Evolutionary conservation across 1,140 invertebrate species (phyloP), one percentile per base, ranked within the genome.

Genomic region (Drosophila seguyi): DNA sequence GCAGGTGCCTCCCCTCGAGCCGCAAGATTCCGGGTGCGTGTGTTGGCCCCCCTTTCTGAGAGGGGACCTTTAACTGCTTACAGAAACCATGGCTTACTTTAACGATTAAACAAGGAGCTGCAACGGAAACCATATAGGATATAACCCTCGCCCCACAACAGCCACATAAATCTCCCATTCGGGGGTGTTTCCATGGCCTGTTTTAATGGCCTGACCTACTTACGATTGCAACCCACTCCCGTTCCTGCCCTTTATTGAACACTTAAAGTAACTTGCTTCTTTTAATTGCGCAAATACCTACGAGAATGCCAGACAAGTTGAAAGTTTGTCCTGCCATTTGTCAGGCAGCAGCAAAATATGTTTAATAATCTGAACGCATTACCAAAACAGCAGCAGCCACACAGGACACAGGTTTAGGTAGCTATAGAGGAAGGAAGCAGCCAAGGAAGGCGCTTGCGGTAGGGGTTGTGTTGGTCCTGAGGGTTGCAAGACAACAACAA

Each of bases 291-390:
- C 45, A 69, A 61, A 63, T 18, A 38, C 18, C 31, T 47, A 7
- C 16, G 27, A 34, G 13, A 75, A 45, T 34, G 38, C 25, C 16
- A 44, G 34, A 36, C 48, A 63, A 78, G 47, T 60, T 22, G 29
- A 68, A 78, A 66, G 52, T 44, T 65, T 50, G 50, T 65, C 57
- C 68, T 62, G 53, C 48, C 80, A 81, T 78, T 78, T 78, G 75
- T 71, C 75, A 78, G 75, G 75, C 75, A 71, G 61, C 75, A 78
- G 52, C 80, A 81, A 81, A 84, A 88, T 88, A 81, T 90, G 84
- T 90, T 88, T 88, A 88, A 90, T 90, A 90, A 88, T 80, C 84
- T 84, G 69, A 88, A 90, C 85, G 80, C 85, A 84, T 88, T 88
- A 81, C 63, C 56, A 57, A 78, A 61, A 82, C 50, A 71, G 77